Base-by-base conservation (phyloP, 1,140 invertebrate genomes). In the Sinonovacula constricta region DNA sequence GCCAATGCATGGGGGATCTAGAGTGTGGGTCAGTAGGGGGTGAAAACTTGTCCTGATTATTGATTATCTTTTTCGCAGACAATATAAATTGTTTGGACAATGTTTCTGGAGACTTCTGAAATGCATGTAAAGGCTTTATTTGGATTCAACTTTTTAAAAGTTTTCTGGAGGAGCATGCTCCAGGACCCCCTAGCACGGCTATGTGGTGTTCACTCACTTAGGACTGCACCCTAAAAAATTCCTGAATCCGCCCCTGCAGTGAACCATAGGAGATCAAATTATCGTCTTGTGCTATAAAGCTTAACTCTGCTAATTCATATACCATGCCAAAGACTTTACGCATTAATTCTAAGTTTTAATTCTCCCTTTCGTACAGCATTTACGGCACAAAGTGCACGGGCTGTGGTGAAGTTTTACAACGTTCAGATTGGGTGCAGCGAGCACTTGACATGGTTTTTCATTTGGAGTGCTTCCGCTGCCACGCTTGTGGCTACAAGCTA, bases 381-480 rank as follows among this genome's bases (percentile, higher is more conserved):
- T 75, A 49, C 49, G 30, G 45, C 24, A 24, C 59, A 26, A 75
- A 57, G 36, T 75, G 71, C 36, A 31, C n/a, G 10, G 45, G 60
- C 5, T 75, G 71, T 54, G 34, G 14, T 26, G 71, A 75, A 12
- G 26, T 49, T 2, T 56, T 75, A 30, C 45, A 26, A 33, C 71
- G 36, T 31, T 66, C 71, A 14, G 71, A 75, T 39, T 66, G 60
- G 71, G 33, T 75, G 26, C 26, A 59, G 28, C 28, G 36, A 66
- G 60, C 62, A 56, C 59, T 45, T 66, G 60, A 65, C 18, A 24
- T 54, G 1, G 33, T 75, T 3, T 75, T 65, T 51, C 71, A 75
- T 57, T 53, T 66, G 62, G 71, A 75, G 24, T 75, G 71, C 45
- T 65, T 75, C 22, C 57, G 71, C 22, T 75, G 71, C 57, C 10